Conservation (phyloP, 2,888 invertebrate species). For the Drosophila nr. fundita region DNA sequence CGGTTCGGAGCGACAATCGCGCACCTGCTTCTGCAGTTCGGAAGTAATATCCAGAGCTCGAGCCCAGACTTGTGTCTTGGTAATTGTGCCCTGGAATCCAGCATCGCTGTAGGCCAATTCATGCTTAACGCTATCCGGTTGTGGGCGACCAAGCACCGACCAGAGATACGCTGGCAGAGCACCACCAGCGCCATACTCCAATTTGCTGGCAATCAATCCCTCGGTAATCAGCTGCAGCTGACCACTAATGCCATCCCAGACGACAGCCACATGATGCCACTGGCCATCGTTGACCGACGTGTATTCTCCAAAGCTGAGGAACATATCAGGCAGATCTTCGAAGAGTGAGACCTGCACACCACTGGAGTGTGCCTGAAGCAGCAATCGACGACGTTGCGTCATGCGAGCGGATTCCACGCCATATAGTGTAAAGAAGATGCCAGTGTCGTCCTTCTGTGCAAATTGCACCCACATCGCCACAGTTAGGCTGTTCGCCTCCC, state of each 20-base stretch:
- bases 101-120: slow-evolving; percentile 91
- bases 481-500: slow-evolving; percentile 91
- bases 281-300: slow-evolving; percentile 97
- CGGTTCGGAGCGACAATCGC: slow-evolving; percentile 96
- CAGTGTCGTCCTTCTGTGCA: slow-evolving; percentile 95
- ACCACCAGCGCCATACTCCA: slow-evolving; percentile 94
- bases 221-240: slow-evolving; percentile 96
- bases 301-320: slow-evolving; percentile 95
- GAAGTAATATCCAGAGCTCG: slow-evolving; percentile 95
- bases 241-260: slow-evolving; percentile 97
- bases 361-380: slow-evolving; percentile 95
- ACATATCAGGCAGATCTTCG: slow-evolving; percentile 94
- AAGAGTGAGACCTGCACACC: slow-evolving; percentile 97
- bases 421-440: slow-evolving; percentile 97
- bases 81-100: slow-evolving; percentile 98
- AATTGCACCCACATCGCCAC: slow-evolving; percentile 99
- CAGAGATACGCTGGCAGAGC: slow-evolving; percentile 94
- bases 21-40: slow-evolving; percentile 96
- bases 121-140: slow-evolving; percentile 88
- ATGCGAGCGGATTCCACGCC: slow-evolving; percentile 93
- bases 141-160: slow-evolving; percentile 96
- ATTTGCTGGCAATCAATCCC: slow-evolving; percentile 96
- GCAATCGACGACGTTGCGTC: slow-evolving; percentile 90
- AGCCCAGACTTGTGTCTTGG: slow-evolving; percentile 97
- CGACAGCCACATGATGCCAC: slow-evolving; percentile 97